Evolutionary conservation across 2,888 invertebrate species (phyloP).

Genomic region (Holacanthella duospinosa): DNA sequence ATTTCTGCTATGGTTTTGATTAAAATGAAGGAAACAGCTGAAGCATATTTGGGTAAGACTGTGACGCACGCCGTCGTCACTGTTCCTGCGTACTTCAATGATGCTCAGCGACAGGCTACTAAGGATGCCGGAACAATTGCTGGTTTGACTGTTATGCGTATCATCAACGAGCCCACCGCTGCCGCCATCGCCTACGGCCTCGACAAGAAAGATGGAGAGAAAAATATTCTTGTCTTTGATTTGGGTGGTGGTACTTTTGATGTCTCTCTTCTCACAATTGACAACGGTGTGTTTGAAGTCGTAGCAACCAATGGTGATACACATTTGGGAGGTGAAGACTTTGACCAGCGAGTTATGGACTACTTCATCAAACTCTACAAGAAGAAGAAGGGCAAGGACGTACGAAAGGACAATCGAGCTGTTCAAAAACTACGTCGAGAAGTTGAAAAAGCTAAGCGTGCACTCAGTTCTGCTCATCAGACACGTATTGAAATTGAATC

Average conservation of each 20-base stretch:
- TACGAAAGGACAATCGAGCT: constrained; percentile 70
- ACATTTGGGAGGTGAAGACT: constrained; percentile 97
- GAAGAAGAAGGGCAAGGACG: constrained; percentile 96
- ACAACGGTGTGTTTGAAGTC: constrained; percentile 95
- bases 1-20: constrained; percentile 96
- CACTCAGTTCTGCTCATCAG: constrained; percentile 86
- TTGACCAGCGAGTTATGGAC: constrained; percentile 96
- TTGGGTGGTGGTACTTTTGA: constrained; percentile 99
- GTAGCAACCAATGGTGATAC: constrained; percentile 90
- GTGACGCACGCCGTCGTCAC: constrained; percentile 77
- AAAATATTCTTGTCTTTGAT: constrained; percentile 97
- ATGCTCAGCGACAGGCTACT: constrained; percentile 97
- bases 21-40: constrained; percentile 97
- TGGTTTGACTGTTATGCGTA: constrained; percentile 80
- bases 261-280: constrained; percentile 93
- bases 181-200: constrained; percentile 95
- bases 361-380: constrained; percentile 98
- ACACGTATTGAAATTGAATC: constrained; percentile 97
- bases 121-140: constrained; percentile 97
- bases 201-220: constrained; percentile 93
- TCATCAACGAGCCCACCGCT: constrained; percentile 96
- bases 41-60: constrained; percentile 63
- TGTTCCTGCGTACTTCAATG: constrained; percentile 97
- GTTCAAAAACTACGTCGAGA: constrained; percentile 93
- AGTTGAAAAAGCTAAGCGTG: constrained; percentile 94